These are phyloP conservation scores for Pinna nobilis DNA, from an alignment of 1,140 invertebrate genomes.

Conservation along the genomic window DNA sequence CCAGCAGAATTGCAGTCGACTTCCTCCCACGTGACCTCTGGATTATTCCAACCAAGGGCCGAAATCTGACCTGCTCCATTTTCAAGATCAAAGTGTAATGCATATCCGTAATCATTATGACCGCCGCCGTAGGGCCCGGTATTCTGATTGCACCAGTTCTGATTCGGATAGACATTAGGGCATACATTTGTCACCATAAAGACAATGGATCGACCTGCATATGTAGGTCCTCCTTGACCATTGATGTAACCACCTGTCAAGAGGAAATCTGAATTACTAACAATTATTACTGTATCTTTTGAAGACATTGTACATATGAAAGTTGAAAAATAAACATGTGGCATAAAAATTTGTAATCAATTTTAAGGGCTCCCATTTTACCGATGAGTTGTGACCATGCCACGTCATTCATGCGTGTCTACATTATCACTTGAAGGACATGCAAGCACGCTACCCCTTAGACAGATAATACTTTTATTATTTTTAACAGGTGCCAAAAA, in stretches of 20 bases:
- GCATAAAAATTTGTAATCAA: too few species aligned
- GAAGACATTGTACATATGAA: too few species aligned
- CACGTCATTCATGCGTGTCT: too few species aligned
- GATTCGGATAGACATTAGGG: constrained; percentile 51
- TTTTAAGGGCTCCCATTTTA: too few species aligned
- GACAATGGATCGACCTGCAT: constrained; percentile 20
- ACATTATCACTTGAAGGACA: too few species aligned
- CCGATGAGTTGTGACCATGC: too few species aligned
- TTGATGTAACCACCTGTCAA: constrained; percentile 52
- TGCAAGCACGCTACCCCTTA: too few species aligned
- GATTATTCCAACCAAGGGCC: constrained; percentile 56
- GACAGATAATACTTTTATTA: too few species aligned
- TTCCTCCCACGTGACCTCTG: constrained; percentile 59
- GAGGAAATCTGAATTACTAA: too few species aligned
- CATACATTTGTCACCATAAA: constrained; percentile 63
- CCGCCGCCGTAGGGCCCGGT: constrained; percentile 37
- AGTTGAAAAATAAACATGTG: too few species aligned
- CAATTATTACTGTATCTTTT: too few species aligned
- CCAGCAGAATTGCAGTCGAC: constrained; percentile 46
- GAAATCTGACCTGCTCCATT: constrained; percentile 42
- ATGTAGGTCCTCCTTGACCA: constrained; percentile 39
- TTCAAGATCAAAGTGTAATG: constrained; percentile 60
- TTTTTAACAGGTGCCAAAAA: too few species aligned
- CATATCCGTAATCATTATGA: constrained; percentile 52
- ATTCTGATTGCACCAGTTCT: constrained; percentile 55